Evolutionary conservation across 2,888 invertebrate genomes (phyloP).

Genomic region (Pegoplata infirma): DNA sequence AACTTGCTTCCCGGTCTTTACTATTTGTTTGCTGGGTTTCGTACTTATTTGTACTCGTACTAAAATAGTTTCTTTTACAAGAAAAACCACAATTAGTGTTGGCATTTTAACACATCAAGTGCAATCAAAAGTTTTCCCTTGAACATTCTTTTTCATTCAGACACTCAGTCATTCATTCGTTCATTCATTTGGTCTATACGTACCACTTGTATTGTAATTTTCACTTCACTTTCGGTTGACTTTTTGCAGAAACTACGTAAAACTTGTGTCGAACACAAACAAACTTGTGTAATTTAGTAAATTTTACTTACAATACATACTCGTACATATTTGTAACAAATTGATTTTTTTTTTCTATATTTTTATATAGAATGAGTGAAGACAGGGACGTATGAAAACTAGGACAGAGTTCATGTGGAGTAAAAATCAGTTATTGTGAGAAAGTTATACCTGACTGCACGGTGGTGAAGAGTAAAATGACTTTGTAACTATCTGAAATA

Average conservation of each 20-base stretch:
- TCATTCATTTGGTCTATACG: too few species aligned
- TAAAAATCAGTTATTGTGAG: too few species aligned
- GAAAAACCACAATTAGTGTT: constrained; percentile 49
- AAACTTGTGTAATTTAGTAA: constrained; percentile 7
- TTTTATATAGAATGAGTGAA: background rate
- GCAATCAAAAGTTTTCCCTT: constrained; percentile 48
- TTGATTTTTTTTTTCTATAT: constrained; percentile 8
- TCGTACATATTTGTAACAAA: constrained; percentile 3
- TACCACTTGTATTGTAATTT: constrained; percentile 29
- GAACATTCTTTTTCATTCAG: constrained; percentile 29
- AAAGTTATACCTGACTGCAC: too few species aligned
- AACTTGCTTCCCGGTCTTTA: too few species aligned
- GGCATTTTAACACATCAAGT: constrained; percentile 49
- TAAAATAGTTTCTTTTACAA: constrained; percentile 6
- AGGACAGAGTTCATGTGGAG: too few species aligned
- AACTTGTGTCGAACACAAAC: background rate
- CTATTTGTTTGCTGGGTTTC: too few species aligned
- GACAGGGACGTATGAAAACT: too few species aligned
- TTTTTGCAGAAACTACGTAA: background rate
- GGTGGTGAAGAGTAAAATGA: too few species aligned
- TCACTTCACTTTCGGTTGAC: constrained; percentile 29
- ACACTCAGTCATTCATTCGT: too few species aligned
- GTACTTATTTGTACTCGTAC: background rate
- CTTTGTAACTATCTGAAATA: too few species aligned
- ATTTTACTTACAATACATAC: too few species aligned